These are phyloP conservation scores for Macrobrachium rosenbergii DNA, from an alignment of 1,140 invertebrate genomes.

Conservation along the genomic window DNA sequence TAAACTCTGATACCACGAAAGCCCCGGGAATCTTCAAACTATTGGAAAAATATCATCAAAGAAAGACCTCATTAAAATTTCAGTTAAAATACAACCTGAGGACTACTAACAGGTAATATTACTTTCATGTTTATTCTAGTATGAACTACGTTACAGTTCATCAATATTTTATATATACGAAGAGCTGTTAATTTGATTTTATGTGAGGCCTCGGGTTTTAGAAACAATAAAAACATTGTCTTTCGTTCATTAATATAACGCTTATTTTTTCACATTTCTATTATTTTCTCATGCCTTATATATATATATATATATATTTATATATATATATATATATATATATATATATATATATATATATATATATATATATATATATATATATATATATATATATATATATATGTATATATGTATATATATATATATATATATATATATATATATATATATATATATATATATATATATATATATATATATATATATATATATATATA, in stretches of 20 bases:
- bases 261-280: no score
- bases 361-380: conserved; percentile 10
- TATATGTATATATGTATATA: background rate
- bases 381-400: background rate
- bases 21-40: no score
- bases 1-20: no score
- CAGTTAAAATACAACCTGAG: no score
- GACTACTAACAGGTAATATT: background rate
- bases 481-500: conserved; percentile 20
- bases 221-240: no score
- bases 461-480: conserved; percentile 1
- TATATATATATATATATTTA: background rate
- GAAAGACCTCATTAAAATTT: no score
- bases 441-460: conserved; percentile 17
- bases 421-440: conserved; percentile 3
- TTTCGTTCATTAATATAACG: no score
- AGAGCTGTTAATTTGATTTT: no score
- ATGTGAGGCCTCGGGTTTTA: no score
- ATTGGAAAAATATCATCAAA: no score
- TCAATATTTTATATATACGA: no score
- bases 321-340: background rate
- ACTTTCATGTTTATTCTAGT: background rate
- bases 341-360: conserved; percentile 21
- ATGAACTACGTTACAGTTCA: no score
- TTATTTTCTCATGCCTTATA: background rate